Evolutionary conservation across 2,888 invertebrate species (phyloP).

Genomic region (Platycheirus albimanus): DNA sequence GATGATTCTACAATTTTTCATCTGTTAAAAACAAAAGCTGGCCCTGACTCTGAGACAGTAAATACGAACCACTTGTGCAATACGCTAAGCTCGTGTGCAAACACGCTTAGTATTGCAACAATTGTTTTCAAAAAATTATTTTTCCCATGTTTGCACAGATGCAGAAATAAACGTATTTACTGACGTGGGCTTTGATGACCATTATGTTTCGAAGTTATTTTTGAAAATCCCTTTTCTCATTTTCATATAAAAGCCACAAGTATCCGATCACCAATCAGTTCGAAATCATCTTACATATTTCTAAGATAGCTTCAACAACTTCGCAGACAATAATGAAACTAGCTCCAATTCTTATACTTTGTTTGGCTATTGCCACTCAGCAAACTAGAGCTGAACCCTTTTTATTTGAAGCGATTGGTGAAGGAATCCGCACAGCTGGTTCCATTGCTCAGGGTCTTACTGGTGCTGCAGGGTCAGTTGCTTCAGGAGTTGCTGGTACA

Average conservation of each 20-base stretch:
- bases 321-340: not conserved
- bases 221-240: not conserved
- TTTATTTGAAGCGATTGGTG: not conserved
- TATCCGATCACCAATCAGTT: not conserved
- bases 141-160: not conserved
- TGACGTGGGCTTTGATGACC: not conserved
- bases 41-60: not conserved
- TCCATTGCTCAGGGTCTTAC: not conserved
- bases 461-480: not conserved
- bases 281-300: not conserved
- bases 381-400: not conserved
- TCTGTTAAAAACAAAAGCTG: no score
- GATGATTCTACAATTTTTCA: no score
- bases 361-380: conserved; percentile 10
- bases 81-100: no score
- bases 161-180: not conserved
- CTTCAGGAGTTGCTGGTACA: not conserved
- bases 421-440: conserved; percentile 11
- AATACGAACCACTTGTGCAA: not conserved
- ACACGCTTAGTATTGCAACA: not conserved
- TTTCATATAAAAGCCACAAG: not conserved
- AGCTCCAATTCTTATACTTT: not conserved
- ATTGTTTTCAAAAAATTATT: not conserved
- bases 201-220: no score
- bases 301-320: not conserved